phyloP scores from a whole-genome alignment of 2,797 vertebrate species.

The Glossophaga mutica region DNA sequence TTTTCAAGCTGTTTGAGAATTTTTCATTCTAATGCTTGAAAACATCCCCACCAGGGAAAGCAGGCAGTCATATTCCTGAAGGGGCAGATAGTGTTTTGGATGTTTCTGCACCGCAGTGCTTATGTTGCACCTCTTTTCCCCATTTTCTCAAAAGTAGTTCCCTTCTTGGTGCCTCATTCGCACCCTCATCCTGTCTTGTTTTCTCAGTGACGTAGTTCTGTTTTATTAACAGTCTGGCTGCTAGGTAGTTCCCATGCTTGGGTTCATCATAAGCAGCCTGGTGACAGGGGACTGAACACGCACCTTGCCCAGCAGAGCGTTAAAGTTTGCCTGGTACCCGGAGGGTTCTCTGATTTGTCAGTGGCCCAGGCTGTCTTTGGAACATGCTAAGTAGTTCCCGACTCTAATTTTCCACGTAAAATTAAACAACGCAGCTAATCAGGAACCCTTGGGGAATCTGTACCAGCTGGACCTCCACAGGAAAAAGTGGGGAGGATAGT shows the following conservation, averaged over 20 bases:
- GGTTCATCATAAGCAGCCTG: not conserved
- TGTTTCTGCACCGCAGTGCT: not conserved
- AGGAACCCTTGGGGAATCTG: conserved; percentile 35
- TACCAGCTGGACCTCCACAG: conserved; percentile 39
- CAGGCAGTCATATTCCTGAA: not conserved
- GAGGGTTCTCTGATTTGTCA: conserved; percentile 45
- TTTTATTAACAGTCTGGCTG: not conserved
- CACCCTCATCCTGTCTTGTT: not conserved
- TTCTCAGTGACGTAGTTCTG: not conserved
- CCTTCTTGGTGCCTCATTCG: not conserved
- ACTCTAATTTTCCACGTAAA: conserved; percentile 63
- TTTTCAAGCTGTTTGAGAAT: conserved; percentile 41
- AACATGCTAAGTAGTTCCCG: conserved; percentile 48
- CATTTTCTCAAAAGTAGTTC: conserved; percentile 9
- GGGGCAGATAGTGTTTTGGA: not conserved
- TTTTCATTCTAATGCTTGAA: conserved; percentile 8
- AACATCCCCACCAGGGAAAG: not conserved
- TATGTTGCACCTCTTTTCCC: not conserved
- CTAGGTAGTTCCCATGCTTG: not conserved
- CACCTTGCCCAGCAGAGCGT: conserved; percentile 12
- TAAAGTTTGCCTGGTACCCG: not conserved
- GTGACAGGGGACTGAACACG: not conserved
- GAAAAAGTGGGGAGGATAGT: not conserved
- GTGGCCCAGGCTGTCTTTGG: conserved; percentile 24
- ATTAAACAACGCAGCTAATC: conserved; percentile 63